Conservation (phyloP, 2,113 vertebrate genomes). For the Sander vitreus region DNA sequence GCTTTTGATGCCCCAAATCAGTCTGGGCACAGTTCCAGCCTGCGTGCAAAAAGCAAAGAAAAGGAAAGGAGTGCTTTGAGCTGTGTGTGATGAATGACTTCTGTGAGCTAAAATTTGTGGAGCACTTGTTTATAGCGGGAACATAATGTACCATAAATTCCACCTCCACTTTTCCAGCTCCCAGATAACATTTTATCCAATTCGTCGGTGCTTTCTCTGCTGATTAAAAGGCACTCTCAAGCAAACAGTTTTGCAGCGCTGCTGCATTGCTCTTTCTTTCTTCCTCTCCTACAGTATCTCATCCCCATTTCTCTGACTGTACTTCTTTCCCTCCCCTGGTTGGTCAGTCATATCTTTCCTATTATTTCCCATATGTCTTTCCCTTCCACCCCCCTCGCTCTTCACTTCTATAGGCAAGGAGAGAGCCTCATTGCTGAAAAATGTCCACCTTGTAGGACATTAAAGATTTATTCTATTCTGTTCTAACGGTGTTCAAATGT, state of each 20-base stretch:
- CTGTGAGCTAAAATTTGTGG: constrained; percentile 68
- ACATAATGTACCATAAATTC: constrained; percentile 83
- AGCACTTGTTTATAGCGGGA: constrained; percentile 73
- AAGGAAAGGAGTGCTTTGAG: constrained; percentile 57
- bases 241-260: constrained; percentile 51
- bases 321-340: constrained; percentile 21
- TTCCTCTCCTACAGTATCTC: constrained; percentile 31
- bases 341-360: constrained; percentile 55
- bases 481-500: constrained; percentile 7
- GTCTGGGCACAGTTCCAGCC: constrained; percentile 68
- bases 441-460: too few species aligned
- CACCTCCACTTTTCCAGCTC: constrained; percentile 70
- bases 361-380: constrained; percentile 44
- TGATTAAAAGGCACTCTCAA: constrained; percentile 81
- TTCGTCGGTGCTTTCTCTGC: constrained; percentile 69
- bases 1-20: constrained; percentile 39
- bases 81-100: constrained; percentile 72
- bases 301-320: constrained; percentile 33
- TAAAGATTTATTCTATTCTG: too few species aligned
- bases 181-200: constrained; percentile 80
- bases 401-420: constrained; percentile 17
- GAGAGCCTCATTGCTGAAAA: neutral
- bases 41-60: constrained; percentile 34
- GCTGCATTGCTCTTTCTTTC: constrained; percentile 24
- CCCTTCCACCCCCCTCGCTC: neutral